Conservation (phyloP, 1,140 invertebrate species). For the Drosophila parabipectinata region DNA sequence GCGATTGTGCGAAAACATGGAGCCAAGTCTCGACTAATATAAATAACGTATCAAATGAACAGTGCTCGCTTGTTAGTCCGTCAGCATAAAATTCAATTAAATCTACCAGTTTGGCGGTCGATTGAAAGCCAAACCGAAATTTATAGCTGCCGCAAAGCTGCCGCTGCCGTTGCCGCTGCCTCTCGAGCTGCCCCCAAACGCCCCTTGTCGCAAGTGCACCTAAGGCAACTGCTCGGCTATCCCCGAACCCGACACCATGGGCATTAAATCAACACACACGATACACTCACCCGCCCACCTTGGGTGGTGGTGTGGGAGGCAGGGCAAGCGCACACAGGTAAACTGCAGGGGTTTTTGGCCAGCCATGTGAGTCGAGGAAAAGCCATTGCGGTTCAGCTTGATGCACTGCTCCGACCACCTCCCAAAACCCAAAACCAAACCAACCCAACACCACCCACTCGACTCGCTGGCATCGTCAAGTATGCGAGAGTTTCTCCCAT, state of each 20-base stretch:
- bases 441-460: not conserved
- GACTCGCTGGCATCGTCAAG: not conserved
- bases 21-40: conserved; percentile 56
- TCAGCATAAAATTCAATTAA: conserved; percentile 65
- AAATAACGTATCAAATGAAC: conserved; percentile 43
- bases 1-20: not conserved
- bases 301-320: not conserved
- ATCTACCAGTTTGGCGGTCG: conserved; percentile 56
- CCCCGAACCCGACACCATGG: conserved; percentile 50
- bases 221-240: conserved; percentile 35
- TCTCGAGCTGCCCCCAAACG: not conserved
- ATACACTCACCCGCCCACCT: conserved; percentile 10
- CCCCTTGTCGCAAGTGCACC: conserved; percentile 1
- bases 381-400: conserved; percentile 59
- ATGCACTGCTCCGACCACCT: conserved; percentile 57
- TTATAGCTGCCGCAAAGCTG: conserved; percentile 60
- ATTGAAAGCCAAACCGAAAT: conserved; percentile 74
- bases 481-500: conserved; percentile 44
- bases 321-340: not conserved
- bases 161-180: not conserved
- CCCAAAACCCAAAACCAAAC: not conserved
- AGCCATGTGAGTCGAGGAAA: conserved; percentile 53
- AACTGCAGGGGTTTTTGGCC: conserved; percentile 7
- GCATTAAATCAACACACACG: conserved; percentile 72
- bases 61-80: conserved; percentile 13